Percentiles rank a stretch among this genome's conserved stretches.
phyloP scores from a whole-genome alignment of 2,797 vertebrate species.

The Thaleichthys pacificus region DNA sequence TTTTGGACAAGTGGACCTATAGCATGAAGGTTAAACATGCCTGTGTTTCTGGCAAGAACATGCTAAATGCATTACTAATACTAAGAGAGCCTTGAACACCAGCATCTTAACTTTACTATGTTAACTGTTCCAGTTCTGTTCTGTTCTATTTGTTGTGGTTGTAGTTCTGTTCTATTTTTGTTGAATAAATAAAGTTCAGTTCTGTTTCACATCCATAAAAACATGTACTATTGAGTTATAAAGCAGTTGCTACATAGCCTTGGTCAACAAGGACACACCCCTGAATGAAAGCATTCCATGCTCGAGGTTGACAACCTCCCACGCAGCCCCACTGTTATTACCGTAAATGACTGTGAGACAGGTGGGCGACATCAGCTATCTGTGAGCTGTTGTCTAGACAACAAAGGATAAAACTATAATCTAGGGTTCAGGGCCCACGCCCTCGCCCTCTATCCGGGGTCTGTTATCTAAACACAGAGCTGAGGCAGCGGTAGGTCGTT shows the following conservation, averaged over 20 bases:
- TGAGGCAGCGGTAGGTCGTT: no score
- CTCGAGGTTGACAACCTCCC: background rate
- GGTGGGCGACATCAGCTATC: background rate
- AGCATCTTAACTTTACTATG: background rate
- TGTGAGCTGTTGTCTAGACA: background rate
- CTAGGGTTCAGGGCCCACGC: no score
- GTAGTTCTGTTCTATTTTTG: no score
- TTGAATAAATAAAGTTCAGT: no score
- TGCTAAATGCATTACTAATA: slow-evolving; percentile 28
- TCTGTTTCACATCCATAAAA: no score
- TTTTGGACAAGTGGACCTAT: slow-evolving; percentile 19
- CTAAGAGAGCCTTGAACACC: background rate
- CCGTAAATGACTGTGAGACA: background rate
- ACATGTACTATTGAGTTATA: no score
- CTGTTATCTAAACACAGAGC: background rate
- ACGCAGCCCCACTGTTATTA: background rate
- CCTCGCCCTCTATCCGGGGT: background rate
- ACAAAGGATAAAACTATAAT: background rate
- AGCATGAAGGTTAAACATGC: slow-evolving; percentile 34
- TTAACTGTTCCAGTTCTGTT: no score
- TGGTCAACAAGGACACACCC: no score
- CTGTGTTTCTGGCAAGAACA: slow-evolving; percentile 4
- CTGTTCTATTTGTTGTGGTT: no score
- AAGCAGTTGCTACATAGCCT: no score
- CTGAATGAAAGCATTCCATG: no score